A percentile compares a stretch with the other conserved stretches of the same genome.
Evolutionary conservation across 2,888 invertebrate species (phyloP).

Genomic region (Chrysodeixis includens): DNA sequence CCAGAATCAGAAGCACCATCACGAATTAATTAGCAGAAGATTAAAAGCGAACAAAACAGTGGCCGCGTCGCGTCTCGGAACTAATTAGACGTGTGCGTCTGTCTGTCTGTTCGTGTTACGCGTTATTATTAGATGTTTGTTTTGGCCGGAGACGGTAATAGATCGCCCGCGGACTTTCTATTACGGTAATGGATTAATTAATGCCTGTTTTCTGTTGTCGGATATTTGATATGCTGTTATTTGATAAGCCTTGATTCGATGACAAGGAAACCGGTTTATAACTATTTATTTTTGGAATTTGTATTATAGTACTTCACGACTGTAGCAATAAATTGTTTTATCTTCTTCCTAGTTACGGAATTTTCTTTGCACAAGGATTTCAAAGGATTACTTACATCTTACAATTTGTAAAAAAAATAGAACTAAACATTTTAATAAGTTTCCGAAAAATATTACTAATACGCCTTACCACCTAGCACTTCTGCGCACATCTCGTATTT

Average conservation of each 20-base stretch:
- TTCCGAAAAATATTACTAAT: too few relatives aligned
- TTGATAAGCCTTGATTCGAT: neutral
- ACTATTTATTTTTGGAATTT: neutral
- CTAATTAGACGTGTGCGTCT: constrained; percentile 58
- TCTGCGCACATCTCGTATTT: neutral
- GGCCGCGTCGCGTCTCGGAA: constrained; percentile 54
- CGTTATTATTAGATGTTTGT: constrained; percentile 51
- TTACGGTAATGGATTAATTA: constrained; percentile 31
- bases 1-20: constrained; percentile 21
- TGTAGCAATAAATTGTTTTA: too few relatives aligned
- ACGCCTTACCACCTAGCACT: constrained; percentile 11
- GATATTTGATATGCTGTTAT: neutral
- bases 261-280: neutral
- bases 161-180: constrained; percentile 19
- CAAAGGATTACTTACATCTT: too few relatives aligned
- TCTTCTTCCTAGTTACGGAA: too few relatives aligned
- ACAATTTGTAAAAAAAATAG: too few relatives aligned
- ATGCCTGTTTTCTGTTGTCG: neutral
- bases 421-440: too few relatives aligned
- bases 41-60: constrained; percentile 45
- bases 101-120: constrained; percentile 39
- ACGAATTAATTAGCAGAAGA: constrained; percentile 54
- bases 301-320: too few relatives aligned
- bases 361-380: too few relatives aligned
- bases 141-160: constrained; percentile 32